A percentile compares a stretch with the other conserved stretches of the same genome.
Evolutionary conservation across 2,888 invertebrate species (phyloP).

Genomic region (Orthosia cruda): DNA sequence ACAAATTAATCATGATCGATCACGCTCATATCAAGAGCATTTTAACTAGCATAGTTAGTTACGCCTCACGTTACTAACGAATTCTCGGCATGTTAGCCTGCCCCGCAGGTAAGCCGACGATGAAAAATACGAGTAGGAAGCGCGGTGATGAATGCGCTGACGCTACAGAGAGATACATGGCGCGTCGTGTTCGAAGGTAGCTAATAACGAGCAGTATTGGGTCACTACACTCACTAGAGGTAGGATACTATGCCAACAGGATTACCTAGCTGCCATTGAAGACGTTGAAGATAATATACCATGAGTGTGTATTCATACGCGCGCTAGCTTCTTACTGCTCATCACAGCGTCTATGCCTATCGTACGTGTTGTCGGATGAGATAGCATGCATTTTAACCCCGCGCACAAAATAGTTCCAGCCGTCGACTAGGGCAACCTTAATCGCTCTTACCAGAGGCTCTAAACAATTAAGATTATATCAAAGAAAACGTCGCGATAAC

Average conservation of each 20-base stretch:
- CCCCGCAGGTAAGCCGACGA: constrained; percentile 7
- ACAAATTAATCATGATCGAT: no score
- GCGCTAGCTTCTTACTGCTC: no score
- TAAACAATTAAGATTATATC: no score
- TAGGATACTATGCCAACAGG: constrained; percentile 12
- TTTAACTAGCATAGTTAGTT: neutral
- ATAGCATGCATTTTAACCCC: no score
- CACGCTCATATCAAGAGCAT: neutral
- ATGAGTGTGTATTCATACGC: no score
- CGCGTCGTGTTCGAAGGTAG: constrained; percentile 25
- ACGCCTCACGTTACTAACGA: constrained; percentile 35
- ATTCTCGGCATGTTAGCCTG: neutral
- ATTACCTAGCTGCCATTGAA: constrained; percentile 3
- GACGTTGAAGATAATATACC: neutral
- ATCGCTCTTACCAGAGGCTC: no score
- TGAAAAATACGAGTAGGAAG: constrained; percentile 36
- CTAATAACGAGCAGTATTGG: constrained; percentile 4
- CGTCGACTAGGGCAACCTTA: no score
- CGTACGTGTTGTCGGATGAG: no score
- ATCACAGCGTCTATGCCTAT: no score
- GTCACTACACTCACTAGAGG: no score
- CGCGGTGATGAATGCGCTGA: constrained; percentile 33
- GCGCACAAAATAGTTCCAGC: no score
- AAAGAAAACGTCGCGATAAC: no score
- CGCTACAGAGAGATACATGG: constrained; percentile 14